Conservation (phyloP, 2,888 invertebrate genomes). For the Allophyes oxyacanthae region DNA sequence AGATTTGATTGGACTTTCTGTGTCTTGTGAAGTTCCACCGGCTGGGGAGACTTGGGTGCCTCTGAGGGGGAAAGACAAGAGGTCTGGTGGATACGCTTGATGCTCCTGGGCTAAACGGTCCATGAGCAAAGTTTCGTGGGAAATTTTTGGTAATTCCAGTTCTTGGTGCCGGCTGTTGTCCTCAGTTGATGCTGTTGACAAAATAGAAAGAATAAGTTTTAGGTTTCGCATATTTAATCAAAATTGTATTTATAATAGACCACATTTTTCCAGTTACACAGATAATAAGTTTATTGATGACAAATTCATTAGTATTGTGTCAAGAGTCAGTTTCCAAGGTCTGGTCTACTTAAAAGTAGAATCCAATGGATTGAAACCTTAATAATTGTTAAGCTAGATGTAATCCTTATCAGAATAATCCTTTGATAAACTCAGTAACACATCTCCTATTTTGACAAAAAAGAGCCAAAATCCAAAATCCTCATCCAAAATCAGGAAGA, state of each 20-base stretch:
- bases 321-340: too few relatives aligned
- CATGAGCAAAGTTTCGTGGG: constrained; percentile 84
- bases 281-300: too few relatives aligned
- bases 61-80: constrained; percentile 92
- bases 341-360: too few relatives aligned
- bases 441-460: too few relatives aligned
- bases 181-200: constrained; percentile 87
- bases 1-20: constrained; percentile 79
- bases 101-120: constrained; percentile 83
- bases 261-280: too few relatives aligned
- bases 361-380: too few relatives aligned
- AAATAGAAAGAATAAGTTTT: constrained; percentile 30
- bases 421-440: too few relatives aligned
- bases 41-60: constrained; percentile 88
- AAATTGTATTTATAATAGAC: too few relatives aligned
- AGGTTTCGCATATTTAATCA: too few relatives aligned
- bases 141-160: constrained; percentile 86
- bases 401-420: too few relatives aligned
- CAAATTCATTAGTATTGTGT: too few relatives aligned
- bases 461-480: not conserved
- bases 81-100: constrained; percentile 94
- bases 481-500: constrained; percentile 26
- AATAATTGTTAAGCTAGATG: too few relatives aligned
- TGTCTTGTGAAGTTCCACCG: constrained; percentile 63
- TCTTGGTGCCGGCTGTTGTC: constrained; percentile 91